Conservation (phyloP, 2,113 vertebrate species). For the Motacilla alba region DNA sequence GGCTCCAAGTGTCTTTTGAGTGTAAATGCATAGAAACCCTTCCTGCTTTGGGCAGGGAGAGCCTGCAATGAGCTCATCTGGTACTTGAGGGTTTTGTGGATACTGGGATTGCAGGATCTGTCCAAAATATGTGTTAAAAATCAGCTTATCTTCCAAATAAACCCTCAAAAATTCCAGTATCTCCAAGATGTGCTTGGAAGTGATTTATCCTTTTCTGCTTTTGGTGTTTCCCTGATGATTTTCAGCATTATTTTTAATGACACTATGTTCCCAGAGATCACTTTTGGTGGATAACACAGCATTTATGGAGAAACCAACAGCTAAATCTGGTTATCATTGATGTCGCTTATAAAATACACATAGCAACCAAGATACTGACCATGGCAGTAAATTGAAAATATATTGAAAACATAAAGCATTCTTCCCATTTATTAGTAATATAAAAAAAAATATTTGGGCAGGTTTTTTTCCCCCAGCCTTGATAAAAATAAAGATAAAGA, state of each 20-base stretch:
- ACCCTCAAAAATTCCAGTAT: background rate
- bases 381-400: slow-evolving; percentile 54
- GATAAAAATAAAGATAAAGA: slow-evolving; percentile 3
- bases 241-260: background rate
- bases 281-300: background rate
- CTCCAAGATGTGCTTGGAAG: background rate
- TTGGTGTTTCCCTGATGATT: background rate
- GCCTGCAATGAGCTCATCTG: background rate
- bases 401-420: slow-evolving; percentile 67
- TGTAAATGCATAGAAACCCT: background rate
- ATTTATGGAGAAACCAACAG: slow-evolving; percentile 38
- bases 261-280: background rate
- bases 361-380: slow-evolving; percentile 33
- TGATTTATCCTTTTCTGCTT: background rate
- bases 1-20: background rate
- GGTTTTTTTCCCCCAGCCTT: background rate
- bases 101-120: background rate
- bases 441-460: background rate
- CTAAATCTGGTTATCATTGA: slow-evolving; percentile 57
- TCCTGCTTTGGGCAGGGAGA: background rate
- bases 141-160: background rate
- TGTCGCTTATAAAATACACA: slow-evolving; percentile 40
- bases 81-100: background rate
- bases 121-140: background rate
- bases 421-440: slow-evolving; percentile 48